Evolutionary conservation across 2,113 vertebrate species (phyloP).

Genomic region (Oostethus manadensis): DNA sequence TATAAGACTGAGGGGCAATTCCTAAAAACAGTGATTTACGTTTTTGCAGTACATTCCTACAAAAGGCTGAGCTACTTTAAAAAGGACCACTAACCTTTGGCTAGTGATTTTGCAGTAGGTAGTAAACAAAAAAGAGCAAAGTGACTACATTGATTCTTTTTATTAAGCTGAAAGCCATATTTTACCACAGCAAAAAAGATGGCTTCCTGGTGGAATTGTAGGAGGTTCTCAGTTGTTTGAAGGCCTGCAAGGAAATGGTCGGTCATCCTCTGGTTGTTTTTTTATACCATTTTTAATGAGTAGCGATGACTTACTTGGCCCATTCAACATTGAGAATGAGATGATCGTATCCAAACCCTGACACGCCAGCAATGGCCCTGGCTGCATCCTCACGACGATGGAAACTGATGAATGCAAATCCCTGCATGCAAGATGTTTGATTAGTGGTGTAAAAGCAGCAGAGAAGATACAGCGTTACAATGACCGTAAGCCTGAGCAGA

Average conservation of each 20-base stretch:
- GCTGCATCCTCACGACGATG: slow-evolving; percentile 92
- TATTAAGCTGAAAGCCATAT: slow-evolving; percentile 52
- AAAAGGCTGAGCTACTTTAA: too few relatives aligned
- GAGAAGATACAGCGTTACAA: neutral
- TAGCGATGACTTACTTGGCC: slow-evolving; percentile 82
- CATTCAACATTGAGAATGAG: slow-evolving; percentile 96
- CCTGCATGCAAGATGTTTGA: slow-evolving; percentile 62
- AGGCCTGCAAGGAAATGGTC: slow-evolving; percentile 57
- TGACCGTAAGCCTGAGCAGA: slow-evolving; percentile 30
- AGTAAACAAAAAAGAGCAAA: neutral
- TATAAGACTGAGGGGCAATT: too few relatives aligned
- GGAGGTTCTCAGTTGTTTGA: slow-evolving; percentile 71
- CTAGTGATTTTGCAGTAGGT: too few relatives aligned
- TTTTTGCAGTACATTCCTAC: too few relatives aligned
- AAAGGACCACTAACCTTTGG: too few relatives aligned
- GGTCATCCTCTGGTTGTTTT: neutral
- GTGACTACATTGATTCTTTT: slow-evolving; percentile 31
- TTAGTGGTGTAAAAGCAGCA: neutral
- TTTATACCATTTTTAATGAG: neutral
- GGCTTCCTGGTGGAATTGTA: slow-evolving; percentile 31
- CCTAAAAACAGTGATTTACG: too few relatives aligned
- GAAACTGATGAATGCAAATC: slow-evolving; percentile 97
- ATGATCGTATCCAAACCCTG: slow-evolving; percentile 93
- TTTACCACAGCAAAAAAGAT: slow-evolving; percentile 36
- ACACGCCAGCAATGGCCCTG: slow-evolving; percentile 87